Conservation (phyloP, 2,888 invertebrate genomes). For the Tenodera sinensis region DNA sequence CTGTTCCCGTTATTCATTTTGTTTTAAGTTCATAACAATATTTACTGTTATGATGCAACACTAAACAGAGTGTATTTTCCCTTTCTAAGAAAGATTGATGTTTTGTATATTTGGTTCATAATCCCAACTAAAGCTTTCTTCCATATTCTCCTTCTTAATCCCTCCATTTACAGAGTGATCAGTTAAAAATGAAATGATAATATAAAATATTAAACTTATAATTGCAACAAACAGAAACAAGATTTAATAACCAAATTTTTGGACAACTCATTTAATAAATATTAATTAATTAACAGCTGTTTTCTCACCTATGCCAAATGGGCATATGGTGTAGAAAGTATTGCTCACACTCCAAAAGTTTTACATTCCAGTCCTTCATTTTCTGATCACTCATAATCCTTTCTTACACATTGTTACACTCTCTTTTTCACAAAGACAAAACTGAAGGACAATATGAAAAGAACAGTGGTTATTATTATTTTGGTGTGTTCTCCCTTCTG, state of each 20-base stretch:
- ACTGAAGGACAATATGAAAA: conserved; percentile 1
- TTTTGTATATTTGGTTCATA: neutral
- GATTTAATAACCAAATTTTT: neutral
- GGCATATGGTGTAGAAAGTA: neutral
- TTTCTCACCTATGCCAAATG: neutral
- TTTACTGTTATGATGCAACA: neutral
- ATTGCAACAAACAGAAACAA: neutral
- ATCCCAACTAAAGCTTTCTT: neutral
- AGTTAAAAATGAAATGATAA: neutral
- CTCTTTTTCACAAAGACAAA: neutral
- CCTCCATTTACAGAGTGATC: neutral
- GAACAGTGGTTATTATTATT: conserved; percentile 25
- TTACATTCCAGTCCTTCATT: neutral
- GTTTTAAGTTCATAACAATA: neutral
- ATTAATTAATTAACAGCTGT: neutral
- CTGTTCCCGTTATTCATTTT: neutral
- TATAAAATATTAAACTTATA: neutral
- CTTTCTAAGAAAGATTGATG: neutral
- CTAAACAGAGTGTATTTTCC: neutral
- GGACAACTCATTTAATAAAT: neutral
- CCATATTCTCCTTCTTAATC: neutral
- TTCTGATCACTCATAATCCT: neutral
- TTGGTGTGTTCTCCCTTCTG: conserved; percentile 26
- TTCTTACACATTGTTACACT: neutral
- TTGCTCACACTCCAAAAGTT: neutral